Conservation (phyloP, 2,113 vertebrate species). For the Mionectes macconnelli region DNA sequence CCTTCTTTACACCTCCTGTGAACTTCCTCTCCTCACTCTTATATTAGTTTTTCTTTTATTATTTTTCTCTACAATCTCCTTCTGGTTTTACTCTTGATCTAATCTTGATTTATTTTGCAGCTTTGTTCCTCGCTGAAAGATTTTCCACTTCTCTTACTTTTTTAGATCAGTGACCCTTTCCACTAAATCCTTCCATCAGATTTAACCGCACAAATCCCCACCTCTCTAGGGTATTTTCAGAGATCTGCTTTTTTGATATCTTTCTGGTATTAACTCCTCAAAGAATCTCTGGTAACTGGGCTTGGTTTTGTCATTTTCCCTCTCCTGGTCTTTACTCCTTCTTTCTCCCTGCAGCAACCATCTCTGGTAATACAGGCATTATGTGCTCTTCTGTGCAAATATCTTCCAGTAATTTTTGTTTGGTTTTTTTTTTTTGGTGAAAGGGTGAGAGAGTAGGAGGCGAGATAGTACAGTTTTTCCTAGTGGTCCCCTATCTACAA, state of each 20-base stretch:
- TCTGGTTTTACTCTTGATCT: slow-evolving; percentile 25
- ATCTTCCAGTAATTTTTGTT: background rate
- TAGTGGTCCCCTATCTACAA: background rate
- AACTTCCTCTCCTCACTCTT: background rate
- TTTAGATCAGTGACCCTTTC: background rate
- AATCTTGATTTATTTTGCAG: slow-evolving; percentile 44
- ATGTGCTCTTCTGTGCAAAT: background rate
- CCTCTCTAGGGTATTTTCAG: background rate
- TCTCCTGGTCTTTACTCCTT: background rate
- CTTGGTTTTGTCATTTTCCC: background rate
- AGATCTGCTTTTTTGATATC: background rate
- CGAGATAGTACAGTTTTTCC: background rate
- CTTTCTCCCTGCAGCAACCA: background rate
- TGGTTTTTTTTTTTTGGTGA: background rate
- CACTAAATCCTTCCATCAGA: slow-evolving; percentile 15
- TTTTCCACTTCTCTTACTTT: slow-evolving; percentile 11
- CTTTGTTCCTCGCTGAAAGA: background rate
- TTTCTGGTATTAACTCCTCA: background rate
- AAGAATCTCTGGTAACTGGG: background rate
- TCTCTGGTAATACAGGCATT: background rate
- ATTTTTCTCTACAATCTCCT: background rate
- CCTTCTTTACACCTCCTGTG: background rate
- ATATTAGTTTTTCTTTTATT: background rate
- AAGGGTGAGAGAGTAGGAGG: background rate
- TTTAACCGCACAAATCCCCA: slow-evolving; percentile 11